phyloP scores from a whole-genome alignment of 2,113 vertebrate genomes.

The Siphamia tubifer region DNA sequence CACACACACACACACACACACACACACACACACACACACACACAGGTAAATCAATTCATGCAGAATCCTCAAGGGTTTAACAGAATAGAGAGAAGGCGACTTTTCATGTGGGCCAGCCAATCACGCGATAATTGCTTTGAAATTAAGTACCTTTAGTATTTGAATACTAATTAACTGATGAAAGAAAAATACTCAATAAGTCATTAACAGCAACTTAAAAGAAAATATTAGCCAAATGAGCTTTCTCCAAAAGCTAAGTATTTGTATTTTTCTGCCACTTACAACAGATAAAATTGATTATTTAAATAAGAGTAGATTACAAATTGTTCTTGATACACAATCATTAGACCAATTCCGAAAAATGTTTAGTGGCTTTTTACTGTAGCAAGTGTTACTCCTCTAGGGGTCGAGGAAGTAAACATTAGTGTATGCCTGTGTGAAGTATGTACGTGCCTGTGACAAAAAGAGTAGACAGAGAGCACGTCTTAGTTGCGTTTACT shows the following conservation, averaged over 20 bases:
- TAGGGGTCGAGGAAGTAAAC: too few relatives aligned
- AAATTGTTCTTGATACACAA: conserved; percentile 30
- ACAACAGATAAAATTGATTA: conserved; percentile 19
- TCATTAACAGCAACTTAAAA: conserved; percentile 56
- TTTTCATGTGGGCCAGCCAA: conserved; percentile 47
- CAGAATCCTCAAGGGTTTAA: conserved; percentile 44
- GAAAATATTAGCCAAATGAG: conserved; percentile 37
- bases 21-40: conserved; percentile 5
- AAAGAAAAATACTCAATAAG: conserved; percentile 65
- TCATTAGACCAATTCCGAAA: conserved; percentile 21
- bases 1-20: conserved; percentile 10
- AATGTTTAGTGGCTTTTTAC: conserved; percentile 24
- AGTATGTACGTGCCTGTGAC: too few relatives aligned
- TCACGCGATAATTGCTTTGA: conserved; percentile 65
- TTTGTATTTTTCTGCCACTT: background rate
- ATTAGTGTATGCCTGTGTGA: too few relatives aligned
- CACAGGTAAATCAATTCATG: conserved; percentile 34
- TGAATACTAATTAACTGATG: conserved; percentile 66
- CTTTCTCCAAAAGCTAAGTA: conserved; percentile 7
- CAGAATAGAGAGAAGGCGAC: conserved; percentile 4
- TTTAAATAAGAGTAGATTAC: conserved; percentile 25
- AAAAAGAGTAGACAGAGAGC: too few relatives aligned
- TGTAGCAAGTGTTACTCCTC: too few relatives aligned
- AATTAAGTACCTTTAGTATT: conserved; percentile 66
- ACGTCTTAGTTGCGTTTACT: too few relatives aligned